These are phyloP conservation scores for Sciurus vulgaris DNA, from an alignment of 2,797 vertebrate genomes.

Conservation along the genomic window DNA sequence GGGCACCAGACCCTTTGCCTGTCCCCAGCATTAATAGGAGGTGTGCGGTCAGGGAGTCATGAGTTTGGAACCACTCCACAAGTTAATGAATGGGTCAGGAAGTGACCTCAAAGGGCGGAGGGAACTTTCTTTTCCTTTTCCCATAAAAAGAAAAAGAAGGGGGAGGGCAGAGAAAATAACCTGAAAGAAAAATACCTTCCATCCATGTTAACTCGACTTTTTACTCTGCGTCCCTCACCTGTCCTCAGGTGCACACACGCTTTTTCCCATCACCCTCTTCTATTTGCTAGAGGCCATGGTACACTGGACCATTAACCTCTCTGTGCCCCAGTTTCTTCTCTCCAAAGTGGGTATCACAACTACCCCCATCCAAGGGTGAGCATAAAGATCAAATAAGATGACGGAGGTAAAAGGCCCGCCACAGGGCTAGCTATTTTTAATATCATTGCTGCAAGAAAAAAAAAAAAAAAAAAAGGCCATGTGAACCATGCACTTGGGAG, in stretches of 20 bases:
- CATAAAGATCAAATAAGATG: neutral
- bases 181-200: neutral
- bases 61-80: neutral
- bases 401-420: neutral
- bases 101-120: slow-evolving; percentile 78
- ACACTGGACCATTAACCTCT: neutral
- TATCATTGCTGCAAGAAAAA: neutral
- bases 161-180: neutral
- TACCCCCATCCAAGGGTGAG: neutral
- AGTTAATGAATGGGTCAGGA: slow-evolving; percentile 64
- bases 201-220: neutral
- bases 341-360: neutral
- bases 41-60: neutral
- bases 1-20: neutral
- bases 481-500: no score
- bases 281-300: neutral
- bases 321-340: neutral
- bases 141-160: slow-evolving; percentile 57
- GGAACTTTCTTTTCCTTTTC: slow-evolving; percentile 76
- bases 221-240: neutral
- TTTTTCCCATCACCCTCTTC: neutral
- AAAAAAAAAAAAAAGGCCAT: neutral
- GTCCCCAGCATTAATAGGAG: neutral
- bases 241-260: neutral
- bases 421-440: neutral